Evolutionary conservation across 1,140 invertebrate genomes (phyloP).

Genomic region (Penaeus indicus): DNA sequence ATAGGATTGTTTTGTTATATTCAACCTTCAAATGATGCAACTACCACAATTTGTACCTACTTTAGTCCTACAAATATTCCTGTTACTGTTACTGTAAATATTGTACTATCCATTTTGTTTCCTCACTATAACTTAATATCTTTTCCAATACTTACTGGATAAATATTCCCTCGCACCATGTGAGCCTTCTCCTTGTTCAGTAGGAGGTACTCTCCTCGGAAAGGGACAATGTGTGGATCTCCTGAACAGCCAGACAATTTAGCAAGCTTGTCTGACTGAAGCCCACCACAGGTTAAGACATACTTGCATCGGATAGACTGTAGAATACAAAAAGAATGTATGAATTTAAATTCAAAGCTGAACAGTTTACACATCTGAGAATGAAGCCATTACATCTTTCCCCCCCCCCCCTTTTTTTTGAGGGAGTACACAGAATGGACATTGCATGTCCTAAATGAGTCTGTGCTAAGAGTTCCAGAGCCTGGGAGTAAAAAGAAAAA

Average conservation of each 20-base stretch:
- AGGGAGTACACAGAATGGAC: too few relatives aligned
- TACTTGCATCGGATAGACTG: conserved; percentile 80
- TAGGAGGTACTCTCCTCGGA: conserved; percentile 95
- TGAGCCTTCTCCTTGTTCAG: conserved; percentile 83
- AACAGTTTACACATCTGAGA: background rate
- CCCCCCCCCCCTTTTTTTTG: background rate
- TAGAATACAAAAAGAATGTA: conserved; percentile 66
- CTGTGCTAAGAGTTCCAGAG: too few relatives aligned
- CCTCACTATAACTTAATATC: too few relatives aligned
- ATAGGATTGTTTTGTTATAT: too few relatives aligned
- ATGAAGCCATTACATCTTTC: background rate
- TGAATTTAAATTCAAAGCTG: conserved; percentile 63
- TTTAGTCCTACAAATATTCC: too few relatives aligned
- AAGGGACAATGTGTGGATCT: conserved; percentile 93
- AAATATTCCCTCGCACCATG: conserved; percentile 94
- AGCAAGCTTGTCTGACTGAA: conserved; percentile 93
- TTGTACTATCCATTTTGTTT: too few relatives aligned
- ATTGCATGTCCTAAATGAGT: too few relatives aligned
- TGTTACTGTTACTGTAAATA: too few relatives aligned
- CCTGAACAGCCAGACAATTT: conserved; percentile 86
- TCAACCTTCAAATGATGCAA: too few relatives aligned
- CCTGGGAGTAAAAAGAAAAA: too few relatives aligned
- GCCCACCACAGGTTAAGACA: conserved; percentile 92
- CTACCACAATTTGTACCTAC: too few relatives aligned
- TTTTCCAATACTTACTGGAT: conserved; percentile 79